Conservation (phyloP, 2,888 invertebrate genomes). For the Eupithecia pulchellata region DNA sequence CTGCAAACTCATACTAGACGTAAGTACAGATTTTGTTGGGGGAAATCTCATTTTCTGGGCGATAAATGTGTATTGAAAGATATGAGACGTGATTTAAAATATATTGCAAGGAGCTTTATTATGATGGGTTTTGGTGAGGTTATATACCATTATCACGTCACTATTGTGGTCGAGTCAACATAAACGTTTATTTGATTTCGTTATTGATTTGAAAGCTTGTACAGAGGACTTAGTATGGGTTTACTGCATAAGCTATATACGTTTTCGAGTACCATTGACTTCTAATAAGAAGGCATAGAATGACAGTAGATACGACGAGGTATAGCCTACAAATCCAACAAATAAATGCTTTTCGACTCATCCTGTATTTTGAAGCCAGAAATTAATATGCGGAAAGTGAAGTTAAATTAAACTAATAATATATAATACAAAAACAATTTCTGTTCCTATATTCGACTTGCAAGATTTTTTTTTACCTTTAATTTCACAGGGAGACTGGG, state of each 20-base stretch:
- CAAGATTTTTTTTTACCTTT: not conserved
- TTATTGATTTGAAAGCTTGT: not conserved
- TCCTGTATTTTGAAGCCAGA: too few relatives aligned
- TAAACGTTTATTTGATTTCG: not conserved
- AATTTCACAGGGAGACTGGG: slow-evolving; percentile 91
- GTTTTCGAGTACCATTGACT: too few relatives aligned
- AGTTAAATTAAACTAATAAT: too few relatives aligned
- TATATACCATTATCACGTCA: not conserved
- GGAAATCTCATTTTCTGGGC: slow-evolving; percentile 12
- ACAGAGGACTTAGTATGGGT: not conserved
- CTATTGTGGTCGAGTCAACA: not conserved
- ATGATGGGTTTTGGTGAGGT: not conserved
- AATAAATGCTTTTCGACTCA: too few relatives aligned
- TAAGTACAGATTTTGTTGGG: slow-evolving; percentile 6
- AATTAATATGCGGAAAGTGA: too few relatives aligned
- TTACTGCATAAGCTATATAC: too few relatives aligned
- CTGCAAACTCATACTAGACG: not conserved
- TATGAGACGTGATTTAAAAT: not conserved
- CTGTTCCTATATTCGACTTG: not conserved
- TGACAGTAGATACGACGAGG: too few relatives aligned
- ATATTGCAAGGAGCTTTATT: not conserved
- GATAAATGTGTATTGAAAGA: slow-evolving; percentile 14
- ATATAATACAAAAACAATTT: not conserved
- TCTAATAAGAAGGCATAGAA: too few relatives aligned
- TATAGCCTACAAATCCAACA: too few relatives aligned